These are phyloP conservation scores for Drosophila novamexicana DNA, from an alignment of 1,140 invertebrate genomes.

Conservation along the genomic window DNA sequence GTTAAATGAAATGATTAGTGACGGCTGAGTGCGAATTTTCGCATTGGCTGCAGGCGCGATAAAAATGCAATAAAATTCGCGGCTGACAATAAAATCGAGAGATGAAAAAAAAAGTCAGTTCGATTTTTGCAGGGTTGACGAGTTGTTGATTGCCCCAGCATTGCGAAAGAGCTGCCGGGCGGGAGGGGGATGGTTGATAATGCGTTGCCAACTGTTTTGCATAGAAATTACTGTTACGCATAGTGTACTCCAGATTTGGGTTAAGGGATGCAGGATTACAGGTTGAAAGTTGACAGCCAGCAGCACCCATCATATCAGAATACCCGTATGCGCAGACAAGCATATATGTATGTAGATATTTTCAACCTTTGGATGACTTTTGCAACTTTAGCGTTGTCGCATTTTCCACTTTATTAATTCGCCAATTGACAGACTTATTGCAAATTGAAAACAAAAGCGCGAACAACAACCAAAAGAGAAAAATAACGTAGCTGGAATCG, in stretches of 20 bases:
- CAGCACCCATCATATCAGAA: neutral
- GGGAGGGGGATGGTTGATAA: slow-evolving; percentile 11
- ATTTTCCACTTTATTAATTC: slow-evolving; percentile 84
- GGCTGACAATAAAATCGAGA: slow-evolving; percentile 48
- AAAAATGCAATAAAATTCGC: slow-evolving; percentile 75
- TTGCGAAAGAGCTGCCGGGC: neutral
- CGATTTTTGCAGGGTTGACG: slow-evolving; percentile 68
- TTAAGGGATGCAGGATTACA: slow-evolving; percentile 19
- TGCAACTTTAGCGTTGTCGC: slow-evolving; percentile 63
- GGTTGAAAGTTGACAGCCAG: slow-evolving; percentile 6
- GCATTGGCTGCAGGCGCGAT: slow-evolving; percentile 66
- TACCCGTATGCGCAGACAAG: neutral
- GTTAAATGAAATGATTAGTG: slow-evolving; percentile 79
- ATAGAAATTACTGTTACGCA: slow-evolving; percentile 36
- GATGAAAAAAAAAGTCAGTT: slow-evolving; percentile 35
- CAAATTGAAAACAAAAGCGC: slow-evolving; percentile 83
- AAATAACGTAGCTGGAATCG: slow-evolving; percentile 44
- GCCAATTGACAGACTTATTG: slow-evolving; percentile 84
- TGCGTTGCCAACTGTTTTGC: slow-evolving; percentile 35
- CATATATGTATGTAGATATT: neutral
- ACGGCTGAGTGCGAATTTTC: slow-evolving; percentile 57
- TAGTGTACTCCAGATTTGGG: neutral
- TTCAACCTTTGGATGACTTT: slow-evolving; percentile 57
- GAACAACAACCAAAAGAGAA: slow-evolving; percentile 46
- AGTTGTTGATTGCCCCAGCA: slow-evolving; percentile 30